A percentile compares a stretch with the other conserved stretches of the same genome.
These are phyloP conservation scores for Enteromius trimaculatus DNA, from an alignment of 2,797 vertebrate species.

Conservation along the genomic window DNA sequence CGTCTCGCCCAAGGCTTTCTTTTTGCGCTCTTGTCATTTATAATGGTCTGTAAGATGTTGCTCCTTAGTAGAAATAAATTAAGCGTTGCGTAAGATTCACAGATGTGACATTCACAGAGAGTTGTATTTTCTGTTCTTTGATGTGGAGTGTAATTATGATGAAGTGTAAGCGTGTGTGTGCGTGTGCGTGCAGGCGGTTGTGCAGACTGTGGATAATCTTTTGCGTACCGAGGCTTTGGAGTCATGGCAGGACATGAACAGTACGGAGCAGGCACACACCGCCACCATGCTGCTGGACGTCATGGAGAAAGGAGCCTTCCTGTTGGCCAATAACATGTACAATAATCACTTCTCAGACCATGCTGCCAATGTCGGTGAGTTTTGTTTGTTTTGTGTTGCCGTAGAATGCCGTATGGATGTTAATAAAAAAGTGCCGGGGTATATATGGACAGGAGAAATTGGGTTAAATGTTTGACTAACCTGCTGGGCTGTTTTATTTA, in stretches of 20 bases:
- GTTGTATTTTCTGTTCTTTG: not conserved
- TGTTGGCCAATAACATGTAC: conserved; percentile 93
- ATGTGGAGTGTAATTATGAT: conserved; percentile 20
- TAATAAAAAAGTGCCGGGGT: not conserved
- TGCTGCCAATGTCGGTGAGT: conserved; percentile 78
- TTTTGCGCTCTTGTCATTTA: conserved; percentile 52
- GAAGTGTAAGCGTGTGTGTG: conserved; percentile 38
- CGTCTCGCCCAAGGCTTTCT: conserved; percentile 35
- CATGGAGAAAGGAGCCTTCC: conserved; percentile 92
- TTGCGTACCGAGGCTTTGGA: conserved; percentile 87
- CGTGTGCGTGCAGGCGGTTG: conserved; percentile 82
- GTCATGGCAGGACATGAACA: conserved; percentile 96
- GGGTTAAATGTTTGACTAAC: not conserved
- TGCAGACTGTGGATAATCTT: conserved; percentile 93
- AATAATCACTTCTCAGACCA: conserved; percentile 81
- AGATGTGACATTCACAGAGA: conserved; percentile 5
- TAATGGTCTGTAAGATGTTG: conserved; percentile 40
- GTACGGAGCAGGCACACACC: conserved; percentile 91
- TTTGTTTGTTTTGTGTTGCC: not conserved
- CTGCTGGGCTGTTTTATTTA: not conserved
- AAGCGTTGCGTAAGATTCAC: not conserved
- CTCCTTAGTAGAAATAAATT: conserved; percentile 23
- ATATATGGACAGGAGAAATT: not conserved
- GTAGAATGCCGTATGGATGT: not conserved
- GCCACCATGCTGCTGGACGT: conserved; percentile 95